A percentile compares a stretch with the other conserved stretches of the same genome.
These are phyloP conservation scores for Girardia tigrina DNA, from an alignment of 2,888 invertebrate species.

Conservation along the genomic window DNA sequence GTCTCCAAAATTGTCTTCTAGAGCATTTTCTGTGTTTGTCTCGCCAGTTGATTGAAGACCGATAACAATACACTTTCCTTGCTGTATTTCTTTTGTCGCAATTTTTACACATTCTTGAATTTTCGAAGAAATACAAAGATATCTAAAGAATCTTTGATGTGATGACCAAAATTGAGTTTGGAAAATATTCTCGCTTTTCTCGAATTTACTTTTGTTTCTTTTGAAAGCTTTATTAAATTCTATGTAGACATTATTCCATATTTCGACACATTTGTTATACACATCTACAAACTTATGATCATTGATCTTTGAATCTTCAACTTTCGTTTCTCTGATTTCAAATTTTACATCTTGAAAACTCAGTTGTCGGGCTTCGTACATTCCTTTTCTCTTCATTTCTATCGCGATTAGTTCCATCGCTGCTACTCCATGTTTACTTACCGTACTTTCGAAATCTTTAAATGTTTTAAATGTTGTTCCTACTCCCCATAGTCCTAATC, in stretches of 20 bases:
- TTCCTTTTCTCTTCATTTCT: constrained; percentile 97
- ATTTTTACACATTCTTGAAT: constrained; percentile 57
- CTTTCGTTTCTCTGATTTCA: constrained; percentile 54
- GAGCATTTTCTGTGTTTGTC: constrained; percentile 82
- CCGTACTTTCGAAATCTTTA: constrained; percentile 82
- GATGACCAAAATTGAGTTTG: constrained; percentile 99
- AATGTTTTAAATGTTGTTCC: constrained; percentile 89
- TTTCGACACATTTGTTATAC: constrained; percentile 78
- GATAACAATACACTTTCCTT: constrained; percentile 82
- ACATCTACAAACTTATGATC: constrained; percentile 67
- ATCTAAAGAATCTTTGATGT: constrained; percentile 96
- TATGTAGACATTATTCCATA: too few relatives aligned
- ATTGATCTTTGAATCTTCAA: constrained; percentile 80
- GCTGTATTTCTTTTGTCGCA: constrained; percentile 54
- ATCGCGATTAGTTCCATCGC: constrained; percentile 99
- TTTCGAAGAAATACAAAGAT: constrained; percentile 92
- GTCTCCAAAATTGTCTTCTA: constrained; percentile 89
- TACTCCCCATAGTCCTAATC: constrained; percentile 90
- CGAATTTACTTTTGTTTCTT: too few relatives aligned
- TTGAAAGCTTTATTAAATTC: too few relatives aligned
- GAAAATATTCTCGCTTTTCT: too few relatives aligned
- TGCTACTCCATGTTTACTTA: constrained; percentile 88
- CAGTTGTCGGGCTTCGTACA: constrained; percentile 93
- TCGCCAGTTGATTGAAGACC: constrained; percentile 97
- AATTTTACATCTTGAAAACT: constrained; percentile 95